These are phyloP conservation scores for Seira sanloemensis DNA, from an alignment of 2,888 invertebrate species.

Conservation along the genomic window DNA sequence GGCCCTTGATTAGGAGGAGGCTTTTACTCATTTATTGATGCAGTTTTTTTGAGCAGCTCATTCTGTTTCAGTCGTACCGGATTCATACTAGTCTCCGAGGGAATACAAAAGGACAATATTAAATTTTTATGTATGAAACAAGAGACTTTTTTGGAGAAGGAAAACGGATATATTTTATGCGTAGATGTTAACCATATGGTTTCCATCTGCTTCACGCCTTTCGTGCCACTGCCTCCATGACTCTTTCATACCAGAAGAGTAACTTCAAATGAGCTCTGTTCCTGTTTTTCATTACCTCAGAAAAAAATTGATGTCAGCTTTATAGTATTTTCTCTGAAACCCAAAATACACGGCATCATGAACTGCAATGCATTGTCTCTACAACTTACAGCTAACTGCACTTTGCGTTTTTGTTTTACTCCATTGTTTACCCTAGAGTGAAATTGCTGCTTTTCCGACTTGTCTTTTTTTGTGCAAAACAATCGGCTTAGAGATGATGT, in stretches of 20 bases:
- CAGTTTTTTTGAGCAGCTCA: not conserved
- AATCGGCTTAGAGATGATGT: not conserved
- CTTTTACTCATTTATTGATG: not conserved
- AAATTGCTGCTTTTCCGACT: slow-evolving; percentile 6
- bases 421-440: slow-evolving; percentile 11
- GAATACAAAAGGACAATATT: not conserved
- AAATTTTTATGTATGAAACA: slow-evolving; percentile 25
- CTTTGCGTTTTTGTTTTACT: slow-evolving; percentile 1
- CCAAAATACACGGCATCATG: not conserved
- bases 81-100: not conserved
- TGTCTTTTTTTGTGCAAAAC: slow-evolving; percentile 4
- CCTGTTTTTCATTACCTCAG: slow-evolving; percentile 19
- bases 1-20: slow-evolving; percentile 6
- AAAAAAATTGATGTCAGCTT: not conserved
- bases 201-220: slow-evolving; percentile 51
- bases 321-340: not conserved
- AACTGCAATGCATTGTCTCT: not conserved
- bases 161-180: not conserved
- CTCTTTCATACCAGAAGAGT: not conserved
- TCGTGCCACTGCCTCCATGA: not conserved
- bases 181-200: slow-evolving; percentile 46
- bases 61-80: not conserved
- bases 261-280: slow-evolving; percentile 20
- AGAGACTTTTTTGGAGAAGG: slow-evolving; percentile 8
- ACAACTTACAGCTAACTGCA: slow-evolving; percentile 3